A percentile compares a stretch with the other conserved stretches of the same genome.
Evolutionary conservation across 2,113 vertebrate species (phyloP).

Genomic region (Nannospalax galili): DNA sequence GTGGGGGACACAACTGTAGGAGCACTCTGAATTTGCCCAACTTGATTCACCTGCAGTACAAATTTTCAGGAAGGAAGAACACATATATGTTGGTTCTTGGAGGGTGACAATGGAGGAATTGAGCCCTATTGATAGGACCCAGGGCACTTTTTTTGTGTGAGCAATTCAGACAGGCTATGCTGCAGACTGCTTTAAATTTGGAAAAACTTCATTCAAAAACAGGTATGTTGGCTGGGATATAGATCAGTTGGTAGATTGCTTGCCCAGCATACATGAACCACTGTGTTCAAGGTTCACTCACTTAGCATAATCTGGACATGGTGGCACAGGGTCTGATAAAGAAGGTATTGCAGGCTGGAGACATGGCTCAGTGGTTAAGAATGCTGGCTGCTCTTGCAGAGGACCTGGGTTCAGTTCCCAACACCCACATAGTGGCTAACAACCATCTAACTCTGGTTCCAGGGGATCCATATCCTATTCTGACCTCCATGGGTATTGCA

Average conservation of each 20-base stretch:
- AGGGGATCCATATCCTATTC: no score
- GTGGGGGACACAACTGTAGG: not conserved
- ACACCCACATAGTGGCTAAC: no score
- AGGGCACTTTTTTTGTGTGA: not conserved
- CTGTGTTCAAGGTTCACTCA: not conserved
- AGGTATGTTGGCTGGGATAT: not conserved
- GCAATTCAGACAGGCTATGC: not conserved
- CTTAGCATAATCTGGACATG: not conserved
- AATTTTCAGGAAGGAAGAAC: not conserved
- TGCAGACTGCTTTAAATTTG: not conserved
- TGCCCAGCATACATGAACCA: no score
- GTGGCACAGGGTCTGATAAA: not conserved
- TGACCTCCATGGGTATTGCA: no score
- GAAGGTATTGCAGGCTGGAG: no score
- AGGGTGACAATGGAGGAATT: not conserved
- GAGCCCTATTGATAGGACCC: not conserved
- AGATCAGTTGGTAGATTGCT: not conserved
- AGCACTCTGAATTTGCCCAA: not conserved
- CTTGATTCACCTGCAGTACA: not conserved
- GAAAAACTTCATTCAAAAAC: not conserved
- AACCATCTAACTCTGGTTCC: no score
- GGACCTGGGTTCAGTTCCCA: no score
- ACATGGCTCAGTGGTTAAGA: no score
- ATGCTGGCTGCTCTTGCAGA: no score
- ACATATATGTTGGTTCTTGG: not conserved